Conservation (phyloP, 2,797 vertebrate genomes). For the Acanthis flammea region DNA sequence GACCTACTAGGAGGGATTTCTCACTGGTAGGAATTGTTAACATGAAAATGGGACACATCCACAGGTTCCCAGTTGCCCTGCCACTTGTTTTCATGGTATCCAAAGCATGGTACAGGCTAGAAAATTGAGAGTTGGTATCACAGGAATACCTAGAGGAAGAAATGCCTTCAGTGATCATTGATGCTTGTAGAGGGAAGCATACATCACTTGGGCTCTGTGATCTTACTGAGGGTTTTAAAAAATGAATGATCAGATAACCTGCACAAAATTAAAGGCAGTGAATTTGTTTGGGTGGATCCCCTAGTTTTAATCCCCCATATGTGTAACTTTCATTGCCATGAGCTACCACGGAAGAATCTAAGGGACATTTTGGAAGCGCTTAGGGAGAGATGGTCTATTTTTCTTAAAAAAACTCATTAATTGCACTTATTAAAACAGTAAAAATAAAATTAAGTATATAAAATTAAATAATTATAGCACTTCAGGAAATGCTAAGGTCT, state of each 20-base stretch:
- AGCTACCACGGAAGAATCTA: not conserved
- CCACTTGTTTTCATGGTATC: not conserved
- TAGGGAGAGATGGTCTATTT: not conserved
- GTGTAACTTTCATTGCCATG: not conserved
- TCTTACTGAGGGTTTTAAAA: rapidly evolving
- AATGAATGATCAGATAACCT: not conserved
- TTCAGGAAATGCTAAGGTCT: not conserved
- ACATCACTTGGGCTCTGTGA: not conserved
- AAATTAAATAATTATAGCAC: not conserved
- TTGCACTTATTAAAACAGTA: not conserved
- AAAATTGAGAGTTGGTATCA: not conserved
- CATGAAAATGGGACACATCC: not conserved
- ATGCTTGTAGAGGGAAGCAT: not conserved
- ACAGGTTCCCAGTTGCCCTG: not conserved
- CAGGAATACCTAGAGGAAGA: not conserved
- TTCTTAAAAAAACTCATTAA: not conserved
- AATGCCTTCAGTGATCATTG: not conserved
- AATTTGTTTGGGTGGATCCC: not conserved
- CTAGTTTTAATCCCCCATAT: not conserved
- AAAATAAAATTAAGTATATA: not conserved
- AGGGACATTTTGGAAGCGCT: not conserved
- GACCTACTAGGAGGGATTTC: not conserved
- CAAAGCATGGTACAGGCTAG: not conserved
- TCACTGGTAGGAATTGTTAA: not conserved
- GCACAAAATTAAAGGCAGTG: not conserved